These are phyloP conservation scores for Cerastis leucographa DNA, from an alignment of 2,888 invertebrate species.

Conservation along the genomic window DNA sequence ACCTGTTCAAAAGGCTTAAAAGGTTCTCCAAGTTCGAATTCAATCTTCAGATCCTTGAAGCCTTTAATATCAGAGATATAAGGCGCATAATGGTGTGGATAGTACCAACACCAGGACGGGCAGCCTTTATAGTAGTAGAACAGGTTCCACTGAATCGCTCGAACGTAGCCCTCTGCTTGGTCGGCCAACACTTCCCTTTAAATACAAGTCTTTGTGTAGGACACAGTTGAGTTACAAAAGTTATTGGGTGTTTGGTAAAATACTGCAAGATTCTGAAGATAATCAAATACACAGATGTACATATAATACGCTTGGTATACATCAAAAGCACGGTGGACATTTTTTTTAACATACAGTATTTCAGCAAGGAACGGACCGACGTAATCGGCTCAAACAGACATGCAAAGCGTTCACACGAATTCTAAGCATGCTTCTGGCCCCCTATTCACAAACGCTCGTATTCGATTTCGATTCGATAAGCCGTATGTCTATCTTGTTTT, in stretches of 20 bases:
- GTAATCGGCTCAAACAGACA: neutral
- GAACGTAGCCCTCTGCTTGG: constrained; percentile 97
- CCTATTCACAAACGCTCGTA: too few relatives aligned
- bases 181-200: constrained; percentile 93
- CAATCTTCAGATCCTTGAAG: constrained; percentile 94
- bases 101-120: constrained; percentile 99
- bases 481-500: too few relatives aligned
- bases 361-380: neutral
- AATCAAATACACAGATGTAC: neutral
- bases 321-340: neutral
- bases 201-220: constrained; percentile 60
- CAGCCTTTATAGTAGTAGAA: constrained; percentile 99
- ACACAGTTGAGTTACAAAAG: neutral
- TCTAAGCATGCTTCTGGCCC: neutral
- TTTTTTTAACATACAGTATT: neutral
- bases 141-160: constrained; percentile 99
- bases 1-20: constrained; percentile 98
- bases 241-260: constrained; percentile 42
- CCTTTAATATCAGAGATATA: constrained; percentile 97
- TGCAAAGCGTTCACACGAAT: constrained; percentile 3
- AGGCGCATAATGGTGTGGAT: constrained; percentile 99
- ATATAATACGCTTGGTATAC: neutral
- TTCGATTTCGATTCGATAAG: too few relatives aligned
- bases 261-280: constrained; percentile 21
- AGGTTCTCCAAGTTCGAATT: constrained; percentile 96